Evolutionary conservation across 2,113 vertebrate species (phyloP).

Genomic region (Protomyctophum bolini): DNA sequence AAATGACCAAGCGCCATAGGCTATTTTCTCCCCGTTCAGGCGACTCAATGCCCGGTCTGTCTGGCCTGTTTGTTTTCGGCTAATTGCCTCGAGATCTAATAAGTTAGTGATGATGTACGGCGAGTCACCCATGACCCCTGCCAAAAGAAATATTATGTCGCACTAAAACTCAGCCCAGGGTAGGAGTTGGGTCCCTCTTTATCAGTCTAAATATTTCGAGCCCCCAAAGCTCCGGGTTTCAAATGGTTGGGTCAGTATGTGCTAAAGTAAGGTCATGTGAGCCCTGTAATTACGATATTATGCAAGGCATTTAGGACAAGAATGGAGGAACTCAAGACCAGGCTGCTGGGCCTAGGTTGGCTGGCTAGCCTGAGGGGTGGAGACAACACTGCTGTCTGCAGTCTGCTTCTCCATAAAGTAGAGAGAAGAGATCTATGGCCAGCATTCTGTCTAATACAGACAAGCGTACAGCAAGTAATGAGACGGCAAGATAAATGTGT

Average conservation of each 20-base stretch:
- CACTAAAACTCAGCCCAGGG: constrained; percentile 75
- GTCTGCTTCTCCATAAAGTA: constrained; percentile 5
- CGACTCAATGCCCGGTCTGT: constrained; percentile 93
- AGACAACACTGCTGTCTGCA: constrained; percentile 21
- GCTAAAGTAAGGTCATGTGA: constrained; percentile 70
- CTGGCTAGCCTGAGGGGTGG: not conserved
- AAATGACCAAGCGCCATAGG: constrained; percentile 88
- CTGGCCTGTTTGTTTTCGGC: constrained; percentile 95
- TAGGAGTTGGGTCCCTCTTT: constrained; percentile 66
- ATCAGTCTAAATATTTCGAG: constrained; percentile 76
- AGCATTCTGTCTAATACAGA: not conserved
- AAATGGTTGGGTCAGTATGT: constrained; percentile 73
- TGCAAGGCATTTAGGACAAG: constrained; percentile 69
- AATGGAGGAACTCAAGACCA: constrained; percentile 48
- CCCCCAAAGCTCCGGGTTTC: constrained; percentile 76
- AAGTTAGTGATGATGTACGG: constrained; percentile 97
- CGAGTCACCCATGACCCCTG: constrained; percentile 86
- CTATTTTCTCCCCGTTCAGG: constrained; percentile 88
- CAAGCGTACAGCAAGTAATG: not conserved
- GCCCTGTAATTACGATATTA: constrained; percentile 76
- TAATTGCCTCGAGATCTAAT: constrained; percentile 99
- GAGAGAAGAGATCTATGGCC: not conserved
- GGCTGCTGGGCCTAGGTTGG: constrained; percentile 6
- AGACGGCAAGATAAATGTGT: too few species aligned
- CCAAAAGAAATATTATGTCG: constrained; percentile 90